Conservation (phyloP, 1,140 invertebrate species). For the Pogonomyrmex barbatus region DNA sequence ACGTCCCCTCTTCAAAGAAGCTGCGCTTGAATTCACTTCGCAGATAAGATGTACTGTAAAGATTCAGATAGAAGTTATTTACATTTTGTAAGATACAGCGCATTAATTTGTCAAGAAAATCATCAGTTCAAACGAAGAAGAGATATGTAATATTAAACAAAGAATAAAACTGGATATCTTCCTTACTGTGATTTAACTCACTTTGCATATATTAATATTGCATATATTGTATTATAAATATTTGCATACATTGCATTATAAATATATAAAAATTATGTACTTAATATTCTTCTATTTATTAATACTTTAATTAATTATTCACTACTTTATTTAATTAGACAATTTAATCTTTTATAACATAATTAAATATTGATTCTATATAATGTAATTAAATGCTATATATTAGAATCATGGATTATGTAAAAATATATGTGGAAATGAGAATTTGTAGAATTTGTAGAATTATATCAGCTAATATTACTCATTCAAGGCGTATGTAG, state of each 20-base stretch:
- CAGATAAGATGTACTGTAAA: slow-evolving; percentile 34
- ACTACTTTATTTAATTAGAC: background rate
- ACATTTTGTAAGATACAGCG: slow-evolving; percentile 8
- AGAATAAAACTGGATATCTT: background rate
- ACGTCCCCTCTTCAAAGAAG: slow-evolving; percentile 43
- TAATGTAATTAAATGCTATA: background rate
- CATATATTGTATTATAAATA: no score
- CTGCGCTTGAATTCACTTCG: slow-evolving; percentile 49
- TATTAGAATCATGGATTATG: background rate
- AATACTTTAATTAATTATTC: slow-evolving; percentile 3
- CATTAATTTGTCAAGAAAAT: slow-evolving; percentile 13
- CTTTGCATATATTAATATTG: background rate
- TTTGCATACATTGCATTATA: no score
- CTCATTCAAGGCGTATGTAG: background rate
- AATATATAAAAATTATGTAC: background rate
- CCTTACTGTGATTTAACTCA: background rate
- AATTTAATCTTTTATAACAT: slow-evolving; percentile 11
- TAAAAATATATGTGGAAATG: background rate
- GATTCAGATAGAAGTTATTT: slow-evolving; percentile 6
- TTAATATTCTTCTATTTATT: background rate
- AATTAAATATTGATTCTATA: background rate
- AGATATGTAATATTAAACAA: background rate
- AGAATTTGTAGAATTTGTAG: slow-evolving; percentile 13
- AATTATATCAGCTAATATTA: slow-evolving; percentile 17
- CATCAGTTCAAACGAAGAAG: background rate